Evolutionary conservation across 2,888 invertebrate species (phyloP).

Genomic region (Synergus itoensis): DNA sequence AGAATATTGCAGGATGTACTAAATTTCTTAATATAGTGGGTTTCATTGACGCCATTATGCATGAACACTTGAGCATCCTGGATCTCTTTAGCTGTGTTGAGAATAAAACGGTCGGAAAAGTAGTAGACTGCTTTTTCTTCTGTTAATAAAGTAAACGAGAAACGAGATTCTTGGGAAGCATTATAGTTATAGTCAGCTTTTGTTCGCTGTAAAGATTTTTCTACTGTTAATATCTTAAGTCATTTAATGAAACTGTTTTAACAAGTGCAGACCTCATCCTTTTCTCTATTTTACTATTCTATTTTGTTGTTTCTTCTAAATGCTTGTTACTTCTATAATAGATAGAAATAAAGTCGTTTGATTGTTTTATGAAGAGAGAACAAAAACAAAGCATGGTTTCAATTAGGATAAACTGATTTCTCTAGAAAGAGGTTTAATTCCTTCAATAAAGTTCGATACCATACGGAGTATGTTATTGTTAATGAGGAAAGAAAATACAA

Average conservation of each 20-base stretch:
- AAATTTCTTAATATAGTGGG: not conserved
- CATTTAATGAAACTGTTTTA: not conserved
- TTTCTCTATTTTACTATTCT: no score
- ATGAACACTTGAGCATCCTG: not conserved
- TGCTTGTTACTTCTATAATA: no score
- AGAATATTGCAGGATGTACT: constrained; percentile 3
- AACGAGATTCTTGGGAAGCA: not conserved
- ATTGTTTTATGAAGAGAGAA: no score
- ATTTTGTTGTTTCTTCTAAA: no score
- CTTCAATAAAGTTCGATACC: constrained; percentile 2
- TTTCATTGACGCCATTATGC: constrained; percentile 24
- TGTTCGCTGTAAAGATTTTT: not conserved
- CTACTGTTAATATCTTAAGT: not conserved
- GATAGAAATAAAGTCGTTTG: no score
- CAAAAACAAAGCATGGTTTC: not conserved
- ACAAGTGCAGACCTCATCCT: not conserved
- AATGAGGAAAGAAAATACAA: constrained; percentile 30
- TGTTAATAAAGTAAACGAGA: constrained; percentile 10
- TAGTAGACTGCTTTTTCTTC: constrained; percentile 1
- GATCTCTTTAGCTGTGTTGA: constrained; percentile 9
- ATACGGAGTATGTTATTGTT: constrained; percentile 1
- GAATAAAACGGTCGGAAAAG: not conserved
- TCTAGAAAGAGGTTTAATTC: not conserved
- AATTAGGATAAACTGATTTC: not conserved
- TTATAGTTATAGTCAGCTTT: not conserved